Evolutionary conservation across 2,113 vertebrate species (phyloP), one percentile per base, ranked within the genome.

Genomic region (Saimiri boliviensis): DNA sequence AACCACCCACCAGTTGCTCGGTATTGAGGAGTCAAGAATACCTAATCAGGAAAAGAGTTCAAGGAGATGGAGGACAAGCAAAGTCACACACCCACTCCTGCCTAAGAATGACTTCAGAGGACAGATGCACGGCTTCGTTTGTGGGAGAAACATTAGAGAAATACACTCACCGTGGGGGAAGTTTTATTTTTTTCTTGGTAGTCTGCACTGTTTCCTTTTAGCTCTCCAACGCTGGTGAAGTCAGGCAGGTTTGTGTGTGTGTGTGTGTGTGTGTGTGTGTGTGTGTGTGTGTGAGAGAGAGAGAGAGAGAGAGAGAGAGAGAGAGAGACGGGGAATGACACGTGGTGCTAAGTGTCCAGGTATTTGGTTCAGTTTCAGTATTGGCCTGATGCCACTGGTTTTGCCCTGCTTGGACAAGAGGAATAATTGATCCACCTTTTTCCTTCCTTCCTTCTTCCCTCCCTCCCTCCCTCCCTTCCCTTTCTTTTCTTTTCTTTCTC

Each of bases 301-400:
- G 42, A 42, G 47, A 73, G 79, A 54, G 32, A 23, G 37, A 86
- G 37, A 27, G 35, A 80, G 79, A 49, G 25, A 45, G 12, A 74
- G 12, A 45, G 27, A 85, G 45, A 45, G n/a, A 42, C 7, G 85
- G 32, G 42, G 73, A 25, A 35, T 81, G 23, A 63, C 14, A 45
- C 80, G 32, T 27, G 13, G 25, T 14, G 12, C n/a, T 10, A 5
- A 8, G 19, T 1, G 0, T 52, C 52, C 1, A 4, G 60, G 25
- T 30, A 2, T 0, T 63, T 84, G 25, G 19, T 73, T n/a, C 5
- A 16, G 20, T 23, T 74, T 40, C 7, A 8, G 4, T 74, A 30
- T 25, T 25, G 25, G 13, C 30, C 20, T 23, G 63, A 47, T 5
- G 60, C 60, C 40, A 2, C 25, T 32, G 27, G 68, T 27, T 40